Evolutionary conservation across 1,140 invertebrate genomes (phyloP), one percentile per base, ranked within the genome.

Genomic region (Drosophila virilis): DNA sequence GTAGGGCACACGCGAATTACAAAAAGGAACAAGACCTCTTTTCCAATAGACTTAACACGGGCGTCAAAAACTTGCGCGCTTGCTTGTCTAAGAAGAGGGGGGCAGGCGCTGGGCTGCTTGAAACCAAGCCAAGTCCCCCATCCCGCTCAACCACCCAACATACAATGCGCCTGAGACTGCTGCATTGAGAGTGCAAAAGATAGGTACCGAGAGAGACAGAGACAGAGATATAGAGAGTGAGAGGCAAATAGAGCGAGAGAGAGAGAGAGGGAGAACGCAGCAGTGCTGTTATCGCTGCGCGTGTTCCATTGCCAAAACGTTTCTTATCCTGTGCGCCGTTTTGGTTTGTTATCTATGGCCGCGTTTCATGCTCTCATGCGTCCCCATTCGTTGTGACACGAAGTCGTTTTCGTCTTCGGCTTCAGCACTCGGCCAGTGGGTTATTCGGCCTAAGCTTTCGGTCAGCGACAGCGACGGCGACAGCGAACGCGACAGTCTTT

Each of bases 51-150:
- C 79, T 86, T 82, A 88, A 74, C 83, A 79, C 69, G 59, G 84
- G 76, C 79, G 83, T 79, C 79, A 86, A 79, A 79, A 82, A 88
- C 83, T 86, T 88, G 81, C 79, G 83, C 79, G 83, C 79, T 86
- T 83, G 83, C 83, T 88, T 88, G 82, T 81, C 83, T 79, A 74
- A 78, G 82, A 76, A 84, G 66, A 42, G 42, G 71, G 61, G 67
- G 50, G 4, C 32, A 13, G 12, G 6, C 17, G 17, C 42, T 37
- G n/a, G 32, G 38, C 46, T 33, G 22, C 8, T 5, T 28, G 4
- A 5, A 28, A 28, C 5, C 22, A 28, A 28, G 22, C 4, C 22
- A 28, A 28, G 22, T 4, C 22, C 22, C 4, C 22, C 22, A 28
- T 4, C 52, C 13, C 57, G 12, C n/a, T 46, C 42, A 4, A 10